Evolutionary conservation across 2,888 invertebrate genomes (phyloP), one percentile per base, ranked within the genome.

Genomic region (Polydesmus complanatus): DNA sequence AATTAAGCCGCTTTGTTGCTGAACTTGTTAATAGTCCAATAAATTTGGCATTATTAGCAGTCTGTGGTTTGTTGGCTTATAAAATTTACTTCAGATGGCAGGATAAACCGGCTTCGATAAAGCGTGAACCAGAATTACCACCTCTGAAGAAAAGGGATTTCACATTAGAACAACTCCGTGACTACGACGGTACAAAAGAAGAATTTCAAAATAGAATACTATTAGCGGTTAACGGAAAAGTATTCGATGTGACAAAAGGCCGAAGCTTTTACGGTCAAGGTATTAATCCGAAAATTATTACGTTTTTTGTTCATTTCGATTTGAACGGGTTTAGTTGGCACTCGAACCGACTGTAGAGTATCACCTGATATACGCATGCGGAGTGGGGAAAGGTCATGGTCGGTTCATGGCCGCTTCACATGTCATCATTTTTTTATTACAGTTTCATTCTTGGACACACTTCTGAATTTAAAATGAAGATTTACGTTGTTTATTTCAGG

Each of bases 191-290:
- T 3, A 86, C 77, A 60, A 70, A 70, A 5, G 63, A 66, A 52
- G 87, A 85, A 70, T 78, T 83, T 27, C 93, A 94, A 70, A 92
- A 91, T 26, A 78, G 95, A 66, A 85, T 96, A 64, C 78, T 95
- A 66, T 83, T 97, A 52, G 95, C 91, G 8, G 89, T 96, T 58
- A 94, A 95, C 74, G 92, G 94, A 26, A 91, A 84, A 78, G 87
- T 97, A 58, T 97, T 91, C 77, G 96, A 97, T 77, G 93, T 86
- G 66, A 94, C 95, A 51, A 83, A 82, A 72, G 93, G 92, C 63
- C 87, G 85, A 71, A 80, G 83, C 65, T 93, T 92, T 75, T 96
- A 96, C 76, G 95, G 95, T 23, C 93, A 94, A 76, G 93, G 95
- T 93, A 78, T 73, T 70, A 5, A 56, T 3, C 27, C 27, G n/a